Evolutionary conservation across 2,797 vertebrate species (phyloP), one percentile per base, ranked within the genome.

Genomic region (Apogon hyalosoma): DNA sequence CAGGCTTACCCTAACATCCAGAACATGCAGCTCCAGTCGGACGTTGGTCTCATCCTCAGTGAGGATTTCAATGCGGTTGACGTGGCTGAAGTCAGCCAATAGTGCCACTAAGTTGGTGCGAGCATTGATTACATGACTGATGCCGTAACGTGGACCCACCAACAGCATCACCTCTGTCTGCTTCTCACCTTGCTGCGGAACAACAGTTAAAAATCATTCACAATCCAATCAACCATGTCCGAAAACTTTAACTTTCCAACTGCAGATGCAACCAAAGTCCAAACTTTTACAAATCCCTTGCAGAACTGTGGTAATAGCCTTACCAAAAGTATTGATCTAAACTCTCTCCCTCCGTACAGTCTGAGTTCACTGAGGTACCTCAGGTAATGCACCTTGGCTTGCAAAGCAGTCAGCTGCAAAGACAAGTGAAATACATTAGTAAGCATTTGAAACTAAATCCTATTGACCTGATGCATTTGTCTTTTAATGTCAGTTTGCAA

Each of bases 371-470:
- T 98, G 90, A 99, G 96, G 90, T 98, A 98, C 92, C 97, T 97
- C 83, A 99, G 94, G 92, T 99, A 99, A 91, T 98, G 96, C 69
- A 98, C 97, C 94, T 99, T 99, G 84, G 98, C 98, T 93, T 99
- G 98, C 70, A 99, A 83, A 56, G 97, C 96, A 11, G 97, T 98
- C 39, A 99, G 93, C 98, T 99, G 92, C 58, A 74, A 55, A 80
- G 40, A 86, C 38, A 70, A 24, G 43, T 31, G 24, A 71, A 69
- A 60, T 1, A 50, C 43, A 79, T 76, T 52, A 71, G 61, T 13
- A 40, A 69, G 77, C 50, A 43, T 60, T 10, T 7, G 21, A 69
- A 59, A 59, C 10, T 4, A 65, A 82, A 71, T 75, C 58, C 59
- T 59, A 45, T 73, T 38, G 40, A 41, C 45, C 60, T 12, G 39